Evolutionary conservation across 2,888 invertebrate genomes (phyloP), one percentile per base, ranked within the genome.

Genomic region (Melanotus villosus): DNA sequence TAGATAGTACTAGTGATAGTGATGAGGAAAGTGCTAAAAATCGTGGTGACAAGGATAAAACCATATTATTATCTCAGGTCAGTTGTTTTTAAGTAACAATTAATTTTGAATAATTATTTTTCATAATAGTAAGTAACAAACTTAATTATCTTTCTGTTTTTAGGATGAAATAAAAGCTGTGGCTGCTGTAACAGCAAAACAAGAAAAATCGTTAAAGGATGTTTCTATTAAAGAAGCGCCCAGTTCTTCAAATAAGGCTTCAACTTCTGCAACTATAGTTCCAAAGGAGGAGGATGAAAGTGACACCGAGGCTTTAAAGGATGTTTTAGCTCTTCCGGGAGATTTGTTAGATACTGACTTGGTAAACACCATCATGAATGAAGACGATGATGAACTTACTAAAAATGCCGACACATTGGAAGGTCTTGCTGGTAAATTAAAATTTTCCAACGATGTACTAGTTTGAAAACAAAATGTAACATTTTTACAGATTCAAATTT

Each of bases 131-230:
- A 50, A 21, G n/a, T n/a, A n/a, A n/a, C n/a, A n/a, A n/a, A n/a
- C n/a, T n/a, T n/a, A n/a, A n/a, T n/a, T n/a, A n/a, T n/a, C n/a
- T n/a, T n/a, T n/a, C n/a, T 32, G 26, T 62, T 9, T 52, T 58
- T 58, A 91, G 88, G 94, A 93, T 74, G 93, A 93, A 85, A 78
- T 92, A 14, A 91, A 92, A 76, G 88, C 91, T 3, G 88, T 93
- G 57, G 90, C 90, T 67, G 89, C 91, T 9, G 85, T 92, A 23
- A 90, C 89, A 77, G 88, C 89, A 0, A 92, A 91, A 82, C 89
- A 90, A 54, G 90, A 91, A 68, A 88, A 87, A 72, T 88, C 43
- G 1, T 2, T 47, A 38, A 89, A 3, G 87, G 81, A 6, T 73
- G 26, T 19, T 23, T 45, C 18, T 70, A 19, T 59, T 71, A 14